Conservation (phyloP, 2,797 vertebrate genomes). For the Melanotaenia pygmaea region DNA sequence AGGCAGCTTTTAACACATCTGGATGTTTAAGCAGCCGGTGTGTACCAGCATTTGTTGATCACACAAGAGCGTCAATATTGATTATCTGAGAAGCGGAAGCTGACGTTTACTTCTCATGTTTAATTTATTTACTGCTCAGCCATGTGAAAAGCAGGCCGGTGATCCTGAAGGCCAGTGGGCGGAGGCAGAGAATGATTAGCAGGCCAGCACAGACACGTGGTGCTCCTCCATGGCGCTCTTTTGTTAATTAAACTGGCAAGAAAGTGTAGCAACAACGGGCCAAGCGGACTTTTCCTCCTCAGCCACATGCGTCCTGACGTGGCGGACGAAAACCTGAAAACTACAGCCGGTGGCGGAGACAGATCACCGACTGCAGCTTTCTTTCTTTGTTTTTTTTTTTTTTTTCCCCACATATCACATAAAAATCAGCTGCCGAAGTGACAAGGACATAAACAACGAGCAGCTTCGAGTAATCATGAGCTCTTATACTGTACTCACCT, state of each 20-base stretch:
- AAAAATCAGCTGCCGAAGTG: conserved; percentile 10
- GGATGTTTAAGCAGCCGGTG: neutral
- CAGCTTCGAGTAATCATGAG: neutral
- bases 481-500: conserved; percentile 47
- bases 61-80: neutral
- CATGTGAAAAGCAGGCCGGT: conserved; percentile 4
- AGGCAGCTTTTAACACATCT: conserved; percentile 22
- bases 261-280: conserved; percentile 46
- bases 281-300: conserved; percentile 27
- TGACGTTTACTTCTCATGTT: neutral
- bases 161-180: conserved; percentile 45
- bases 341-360: conserved; percentile 16
- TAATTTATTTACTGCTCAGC: conserved; percentile 22
- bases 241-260: conserved; percentile 73
- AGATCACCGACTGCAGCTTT: conserved; percentile 35
- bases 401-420: conserved; percentile 27
- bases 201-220: conserved; percentile 75
- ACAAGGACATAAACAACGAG: neutral
- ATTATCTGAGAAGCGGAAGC: neutral
- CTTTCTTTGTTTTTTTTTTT: neutral
- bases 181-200: conserved; percentile 38
- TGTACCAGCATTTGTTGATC: conserved; percentile 5
- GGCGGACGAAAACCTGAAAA: conserved; percentile 39
- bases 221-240: conserved; percentile 66
- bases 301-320: conserved; percentile 39